These are phyloP conservation scores for Hanleya hanleyi DNA, from an alignment of 2,888 invertebrate species.

Conservation along the genomic window DNA sequence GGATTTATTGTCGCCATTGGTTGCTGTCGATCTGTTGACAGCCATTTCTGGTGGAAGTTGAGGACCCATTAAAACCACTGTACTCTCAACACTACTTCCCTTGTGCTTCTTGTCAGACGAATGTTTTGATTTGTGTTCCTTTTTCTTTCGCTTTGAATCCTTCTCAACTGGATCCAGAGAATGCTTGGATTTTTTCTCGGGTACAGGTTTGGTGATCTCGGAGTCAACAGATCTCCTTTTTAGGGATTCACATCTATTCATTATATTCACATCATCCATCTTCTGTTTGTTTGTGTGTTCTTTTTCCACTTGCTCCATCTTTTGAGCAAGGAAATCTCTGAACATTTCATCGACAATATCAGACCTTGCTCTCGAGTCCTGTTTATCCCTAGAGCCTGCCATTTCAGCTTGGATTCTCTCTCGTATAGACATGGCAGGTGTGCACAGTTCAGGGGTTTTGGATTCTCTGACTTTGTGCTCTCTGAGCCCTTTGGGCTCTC, in stretches of 20 bases:
- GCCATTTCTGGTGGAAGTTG: no score
- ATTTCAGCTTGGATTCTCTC: neutral
- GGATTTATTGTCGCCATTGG: neutral
- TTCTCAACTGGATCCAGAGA: neutral
- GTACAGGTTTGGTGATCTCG: neutral
- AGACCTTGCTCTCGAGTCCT: neutral
- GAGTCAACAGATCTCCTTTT: neutral
- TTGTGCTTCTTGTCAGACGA: no score
- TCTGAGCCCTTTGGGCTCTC: no score
- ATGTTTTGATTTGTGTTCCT: neutral
- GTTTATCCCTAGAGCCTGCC: neutral
- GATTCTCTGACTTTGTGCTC: no score
- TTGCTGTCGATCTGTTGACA: neutral
- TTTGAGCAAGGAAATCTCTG: neutral
- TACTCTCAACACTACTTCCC: no score
- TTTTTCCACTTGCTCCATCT: neutral
- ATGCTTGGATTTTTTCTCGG: neutral
- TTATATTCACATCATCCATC: neutral
- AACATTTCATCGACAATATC: slow-evolving; percentile 3
- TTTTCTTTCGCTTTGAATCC: neutral
- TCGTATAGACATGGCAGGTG: no score
- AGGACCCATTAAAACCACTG: no score
- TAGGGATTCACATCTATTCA: no score
- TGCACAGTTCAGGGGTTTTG: no score
- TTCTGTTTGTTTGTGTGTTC: neutral